Conservation (phyloP, 2,888 invertebrate species). For the Darwinula stevensoni region DNA sequence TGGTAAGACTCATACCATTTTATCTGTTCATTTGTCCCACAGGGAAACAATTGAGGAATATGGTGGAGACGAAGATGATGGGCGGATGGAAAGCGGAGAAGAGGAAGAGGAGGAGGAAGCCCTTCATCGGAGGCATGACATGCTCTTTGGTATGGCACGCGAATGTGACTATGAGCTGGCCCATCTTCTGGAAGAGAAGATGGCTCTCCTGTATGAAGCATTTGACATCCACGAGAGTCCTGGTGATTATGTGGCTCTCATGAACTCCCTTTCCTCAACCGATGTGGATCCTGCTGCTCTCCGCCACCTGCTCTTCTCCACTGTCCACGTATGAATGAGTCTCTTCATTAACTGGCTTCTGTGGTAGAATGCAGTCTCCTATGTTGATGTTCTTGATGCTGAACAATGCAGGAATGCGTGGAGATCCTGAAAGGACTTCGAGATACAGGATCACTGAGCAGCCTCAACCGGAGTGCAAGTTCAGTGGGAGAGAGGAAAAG, state of each 20-base stretch:
- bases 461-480: conserved; percentile 72
- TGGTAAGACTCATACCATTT: no score
- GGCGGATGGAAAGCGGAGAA: conserved; percentile 42
- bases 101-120: conserved; percentile 37
- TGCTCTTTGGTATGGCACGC: no score
- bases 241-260: conserved; percentile 4
- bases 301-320: conserved; percentile 50
- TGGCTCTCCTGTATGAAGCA: conserved; percentile 31
- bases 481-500: conserved; percentile 79
- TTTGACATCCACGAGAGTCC: no score
- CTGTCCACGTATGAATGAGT: conserved; percentile 37
- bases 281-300: conserved; percentile 32
- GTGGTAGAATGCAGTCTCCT: conserved; percentile 14
- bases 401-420: no score
- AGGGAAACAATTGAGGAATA: conserved; percentile 51
- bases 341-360: no score
- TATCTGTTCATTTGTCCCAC: conserved; percentile 8
- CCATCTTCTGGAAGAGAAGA: conserved; percentile 56
- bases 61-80: conserved; percentile 48
- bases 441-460: no score
- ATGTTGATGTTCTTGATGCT: no score
- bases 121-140: no score
- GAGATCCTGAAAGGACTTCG: no score
- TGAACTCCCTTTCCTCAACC: conserved; percentile 35
- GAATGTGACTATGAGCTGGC: no score